Conservation (phyloP, 2,797 vertebrate genomes). For the Pseudochromis fuscus region DNA sequence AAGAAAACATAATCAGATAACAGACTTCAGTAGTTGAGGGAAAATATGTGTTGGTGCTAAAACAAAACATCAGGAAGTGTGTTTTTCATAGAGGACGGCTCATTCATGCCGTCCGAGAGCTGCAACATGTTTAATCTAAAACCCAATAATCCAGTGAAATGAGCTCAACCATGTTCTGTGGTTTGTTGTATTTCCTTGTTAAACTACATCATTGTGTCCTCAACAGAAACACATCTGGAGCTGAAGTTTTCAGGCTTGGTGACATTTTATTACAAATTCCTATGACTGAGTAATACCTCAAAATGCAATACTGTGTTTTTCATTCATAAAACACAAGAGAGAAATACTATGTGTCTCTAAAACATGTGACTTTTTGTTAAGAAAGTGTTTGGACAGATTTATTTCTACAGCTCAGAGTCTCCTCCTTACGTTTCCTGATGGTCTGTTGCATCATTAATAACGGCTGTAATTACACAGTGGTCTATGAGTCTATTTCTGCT, state of each 20-base stretch:
- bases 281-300: neutral
- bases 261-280: too few species aligned
- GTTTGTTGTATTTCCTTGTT: slow-evolving; percentile 21
- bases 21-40: slow-evolving; percentile 31
- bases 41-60: slow-evolving; percentile 26
- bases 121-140: too few species aligned
- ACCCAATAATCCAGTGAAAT: slow-evolving; percentile 37
- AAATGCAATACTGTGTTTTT: neutral
- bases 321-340: slow-evolving; percentile 1
- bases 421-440: too few species aligned
- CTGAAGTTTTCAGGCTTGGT: too few species aligned
- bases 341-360: neutral
- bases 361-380: too few species aligned
- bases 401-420: too few species aligned
- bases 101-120: neutral
- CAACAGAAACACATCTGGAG: too few species aligned
- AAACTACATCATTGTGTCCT: neutral
- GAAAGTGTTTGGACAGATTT: too few species aligned
- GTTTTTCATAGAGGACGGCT: slow-evolving; percentile 24
- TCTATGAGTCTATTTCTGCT: too few species aligned
- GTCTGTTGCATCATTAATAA: too few species aligned
- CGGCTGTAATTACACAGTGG: too few species aligned
- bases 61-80: too few species aligned
- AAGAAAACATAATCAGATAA: slow-evolving; percentile 67
- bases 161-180: neutral